Conservation (phyloP, 2,113 vertebrate genomes). For the Aythya baeri region DNA sequence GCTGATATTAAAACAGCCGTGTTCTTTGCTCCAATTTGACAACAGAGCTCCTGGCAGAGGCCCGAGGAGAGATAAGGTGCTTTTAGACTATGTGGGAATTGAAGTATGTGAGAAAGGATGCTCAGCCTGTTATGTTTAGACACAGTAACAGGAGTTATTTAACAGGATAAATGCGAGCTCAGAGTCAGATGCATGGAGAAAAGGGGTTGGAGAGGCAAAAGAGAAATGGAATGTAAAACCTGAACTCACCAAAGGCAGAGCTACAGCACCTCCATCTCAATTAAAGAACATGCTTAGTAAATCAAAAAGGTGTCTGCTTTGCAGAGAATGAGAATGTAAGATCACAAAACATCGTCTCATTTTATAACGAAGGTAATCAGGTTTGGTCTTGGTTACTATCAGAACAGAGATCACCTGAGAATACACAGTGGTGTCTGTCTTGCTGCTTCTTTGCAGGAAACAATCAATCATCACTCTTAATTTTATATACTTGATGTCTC, state of each 20-base stretch:
- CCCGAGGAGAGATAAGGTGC: background rate
- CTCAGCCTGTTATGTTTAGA: background rate
- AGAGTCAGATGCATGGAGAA: fast-evolving
- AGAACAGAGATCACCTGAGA: constrained; percentile 16
- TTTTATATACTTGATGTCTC: constrained; percentile 1
- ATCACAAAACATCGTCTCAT: constrained; percentile 1
- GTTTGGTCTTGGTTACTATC: background rate
- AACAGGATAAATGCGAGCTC: background rate
- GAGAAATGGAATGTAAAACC: constrained; percentile 13
- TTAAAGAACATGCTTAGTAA: constrained; percentile 23
- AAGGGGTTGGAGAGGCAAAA: background rate
- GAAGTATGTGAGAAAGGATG: constrained; percentile 18
- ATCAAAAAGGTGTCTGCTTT: constrained; percentile 39
- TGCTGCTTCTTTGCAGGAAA: background rate
- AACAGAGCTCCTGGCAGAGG: constrained; percentile 2
- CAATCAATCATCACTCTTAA: constrained; percentile 6
- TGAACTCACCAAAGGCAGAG: background rate
- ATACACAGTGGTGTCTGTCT: background rate
- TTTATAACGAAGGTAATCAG: constrained; percentile 2
- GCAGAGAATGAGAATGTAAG: constrained; percentile 13
- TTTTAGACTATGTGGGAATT: background rate
- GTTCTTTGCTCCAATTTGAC: constrained; percentile 48
- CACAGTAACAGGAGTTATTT: background rate
- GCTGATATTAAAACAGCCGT: background rate
- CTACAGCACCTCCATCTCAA: constrained; percentile 41